Conservation (phyloP, 2,888 invertebrate genomes). For the Diachrysia chrysitis region DNA sequence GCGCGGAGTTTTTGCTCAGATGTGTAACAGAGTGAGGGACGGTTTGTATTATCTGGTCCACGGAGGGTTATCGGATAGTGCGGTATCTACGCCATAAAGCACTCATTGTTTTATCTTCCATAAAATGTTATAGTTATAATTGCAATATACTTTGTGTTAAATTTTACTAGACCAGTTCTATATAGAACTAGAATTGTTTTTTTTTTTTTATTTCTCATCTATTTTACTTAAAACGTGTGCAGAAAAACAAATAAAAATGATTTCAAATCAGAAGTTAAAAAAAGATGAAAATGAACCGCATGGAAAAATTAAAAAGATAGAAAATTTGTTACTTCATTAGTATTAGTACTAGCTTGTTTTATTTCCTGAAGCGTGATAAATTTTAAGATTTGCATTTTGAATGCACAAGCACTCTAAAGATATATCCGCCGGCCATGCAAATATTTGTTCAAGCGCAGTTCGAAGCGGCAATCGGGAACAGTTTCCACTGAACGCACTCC, state of each 20-base stretch:
- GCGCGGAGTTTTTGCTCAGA: constrained; percentile 38
- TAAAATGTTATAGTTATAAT: too few species aligned
- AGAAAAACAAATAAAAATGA: too few species aligned
- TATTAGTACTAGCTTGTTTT: background rate
- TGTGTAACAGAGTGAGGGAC: constrained; percentile 39
- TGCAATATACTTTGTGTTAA: too few species aligned
- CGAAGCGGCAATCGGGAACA: background rate
- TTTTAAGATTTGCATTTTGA: background rate
- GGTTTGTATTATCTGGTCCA: constrained; percentile 36
- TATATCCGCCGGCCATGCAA: constrained; percentile 2
- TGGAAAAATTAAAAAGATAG: background rate
- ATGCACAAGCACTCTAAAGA: constrained; percentile 5
- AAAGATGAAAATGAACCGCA: background rate
- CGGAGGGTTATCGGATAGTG: constrained; percentile 32
- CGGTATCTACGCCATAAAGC: constrained; percentile 39
- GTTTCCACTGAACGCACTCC: background rate
- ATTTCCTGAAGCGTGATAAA: constrained; percentile 1
- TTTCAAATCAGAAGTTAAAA: too few species aligned
- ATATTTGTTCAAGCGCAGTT: background rate
- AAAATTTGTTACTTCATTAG: background rate
- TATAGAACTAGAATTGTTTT: too few species aligned
- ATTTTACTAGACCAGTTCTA: too few species aligned
- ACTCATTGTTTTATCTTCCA: too few species aligned
- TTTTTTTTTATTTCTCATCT: too few species aligned
- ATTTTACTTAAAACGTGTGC: too few species aligned